These are phyloP conservation scores for Episyrphus balteatus DNA, from an alignment of 1,140 invertebrate species.

Conservation along the genomic window DNA sequence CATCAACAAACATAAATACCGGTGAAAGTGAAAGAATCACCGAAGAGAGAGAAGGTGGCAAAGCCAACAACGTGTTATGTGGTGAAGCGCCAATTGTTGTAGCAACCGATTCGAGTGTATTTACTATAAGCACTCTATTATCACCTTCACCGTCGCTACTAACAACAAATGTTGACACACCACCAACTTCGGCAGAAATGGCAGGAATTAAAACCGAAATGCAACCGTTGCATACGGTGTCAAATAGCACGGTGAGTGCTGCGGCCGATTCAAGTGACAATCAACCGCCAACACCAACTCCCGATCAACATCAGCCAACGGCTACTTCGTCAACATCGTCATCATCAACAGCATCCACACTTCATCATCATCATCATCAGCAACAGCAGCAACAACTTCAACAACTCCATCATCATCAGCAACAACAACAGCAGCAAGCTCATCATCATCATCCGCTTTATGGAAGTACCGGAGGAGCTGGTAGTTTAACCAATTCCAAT, in stretches of 20 bases:
- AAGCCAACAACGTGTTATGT: no score
- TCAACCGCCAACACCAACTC: constrained; percentile 33
- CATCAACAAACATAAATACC: no score
- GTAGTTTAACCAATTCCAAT: not conserved
- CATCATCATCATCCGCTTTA: constrained; percentile 34
- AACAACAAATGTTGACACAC: not conserved
- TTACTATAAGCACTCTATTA: no score
- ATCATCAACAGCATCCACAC: constrained; percentile 3
- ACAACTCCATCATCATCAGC: constrained; percentile 17
- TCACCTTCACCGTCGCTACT: not conserved
- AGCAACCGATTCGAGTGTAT: no score
- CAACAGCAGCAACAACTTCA: constrained; percentile 6
- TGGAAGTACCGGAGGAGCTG: constrained; percentile 10
- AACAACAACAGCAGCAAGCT: constrained; percentile 12
- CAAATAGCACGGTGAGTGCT: constrained; percentile 26
- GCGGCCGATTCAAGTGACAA: constrained; percentile 37
- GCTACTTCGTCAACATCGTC: not conserved
- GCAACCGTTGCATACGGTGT: constrained; percentile 33
- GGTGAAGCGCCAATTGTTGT: no score
- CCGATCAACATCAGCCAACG: constrained; percentile 14
- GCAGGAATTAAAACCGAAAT: constrained; percentile 30
- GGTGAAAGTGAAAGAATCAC: no score
- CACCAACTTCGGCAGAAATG: constrained; percentile 10
- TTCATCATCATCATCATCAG: constrained; percentile 3
- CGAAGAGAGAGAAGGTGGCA: no score